A percentile compares a stretch with the other conserved stretches of the same genome.
phyloP scores from a whole-genome alignment of 2,888 invertebrate genomes.

The Pediacus dermestoides region DNA sequence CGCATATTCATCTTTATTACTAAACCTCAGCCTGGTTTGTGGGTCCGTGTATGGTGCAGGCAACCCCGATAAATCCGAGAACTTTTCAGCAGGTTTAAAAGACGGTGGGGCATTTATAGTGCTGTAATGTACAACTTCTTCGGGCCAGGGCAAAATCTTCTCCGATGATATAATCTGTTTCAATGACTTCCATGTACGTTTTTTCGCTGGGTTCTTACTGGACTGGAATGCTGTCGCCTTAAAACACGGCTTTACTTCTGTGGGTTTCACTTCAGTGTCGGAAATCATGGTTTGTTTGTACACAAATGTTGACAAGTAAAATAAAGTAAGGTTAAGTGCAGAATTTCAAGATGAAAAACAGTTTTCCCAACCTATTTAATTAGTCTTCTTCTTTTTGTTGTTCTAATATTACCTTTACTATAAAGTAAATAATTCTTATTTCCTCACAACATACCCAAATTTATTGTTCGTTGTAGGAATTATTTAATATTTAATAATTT shows the following conservation, averaged over 20 bases:
- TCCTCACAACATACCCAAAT: no score
- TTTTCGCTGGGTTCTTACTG: conserved; percentile 61
- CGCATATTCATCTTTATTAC: conserved; percentile 82
- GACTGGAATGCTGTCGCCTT: conserved; percentile 50
- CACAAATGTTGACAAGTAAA: no score
- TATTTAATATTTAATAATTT: no score
- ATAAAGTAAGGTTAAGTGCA: no score
- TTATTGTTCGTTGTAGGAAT: no score
- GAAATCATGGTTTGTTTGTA: no score
- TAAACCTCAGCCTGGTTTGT: conserved; percentile 81
- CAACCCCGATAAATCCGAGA: conserved; percentile 88
- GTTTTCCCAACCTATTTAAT: no score
- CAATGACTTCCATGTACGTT: conserved; percentile 81
- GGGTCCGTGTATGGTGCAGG: conserved; percentile 87
- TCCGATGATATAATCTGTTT: conserved; percentile 86
- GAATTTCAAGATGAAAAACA: no score
- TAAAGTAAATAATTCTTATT: no score
- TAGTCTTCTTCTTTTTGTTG: no score
- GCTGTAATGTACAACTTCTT: conserved; percentile 75
- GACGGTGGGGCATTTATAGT: conserved; percentile 89
- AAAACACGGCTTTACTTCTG: conserved; percentile 35
- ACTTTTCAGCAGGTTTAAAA: conserved; percentile 87
- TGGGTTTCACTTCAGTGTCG: not conserved
- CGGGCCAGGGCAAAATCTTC: conserved; percentile 72
- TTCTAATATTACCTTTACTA: no score